These are phyloP conservation scores for Thereuonema tuberculata DNA, from an alignment of 1,140 invertebrate genomes.

Conservation along the genomic window DNA sequence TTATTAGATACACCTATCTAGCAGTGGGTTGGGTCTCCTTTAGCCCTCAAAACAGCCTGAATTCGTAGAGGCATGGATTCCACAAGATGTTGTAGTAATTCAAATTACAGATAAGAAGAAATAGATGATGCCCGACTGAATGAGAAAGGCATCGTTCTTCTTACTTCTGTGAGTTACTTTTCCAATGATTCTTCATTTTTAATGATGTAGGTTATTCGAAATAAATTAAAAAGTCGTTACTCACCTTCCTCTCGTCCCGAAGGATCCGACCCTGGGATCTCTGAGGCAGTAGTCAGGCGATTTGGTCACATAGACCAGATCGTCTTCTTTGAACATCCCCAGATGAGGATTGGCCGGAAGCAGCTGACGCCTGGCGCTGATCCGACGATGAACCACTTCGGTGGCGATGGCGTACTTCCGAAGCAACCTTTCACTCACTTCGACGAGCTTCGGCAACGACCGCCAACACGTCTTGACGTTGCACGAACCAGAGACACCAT, in stretches of 20 bases:
- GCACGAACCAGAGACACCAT: conserved; percentile 51
- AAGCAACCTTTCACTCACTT: conserved; percentile 32
- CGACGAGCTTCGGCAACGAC: conserved; percentile 36
- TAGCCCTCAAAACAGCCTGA: too few relatives aligned
- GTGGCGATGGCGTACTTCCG: conserved; percentile 22
- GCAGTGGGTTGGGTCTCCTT: too few relatives aligned
- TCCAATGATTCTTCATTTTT: too few relatives aligned
- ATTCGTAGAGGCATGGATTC: too few relatives aligned
- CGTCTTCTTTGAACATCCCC: conserved; percentile 25
- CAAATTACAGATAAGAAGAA: too few relatives aligned
- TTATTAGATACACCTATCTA: too few relatives aligned
- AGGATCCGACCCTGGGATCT: conserved; percentile 40
- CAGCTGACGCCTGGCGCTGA: conserved; percentile 13
- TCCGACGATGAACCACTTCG: conserved; percentile 18
- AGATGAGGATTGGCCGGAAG: conserved; percentile 16
- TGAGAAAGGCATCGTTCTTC: too few relatives aligned
- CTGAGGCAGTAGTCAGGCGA: conserved; percentile 41
- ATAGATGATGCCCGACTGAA: too few relatives aligned
- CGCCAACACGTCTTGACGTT: conserved; percentile 50
- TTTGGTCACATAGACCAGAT: conserved; percentile 37
- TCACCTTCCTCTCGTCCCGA: conserved; percentile 48
- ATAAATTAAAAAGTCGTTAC: conserved; percentile 4
- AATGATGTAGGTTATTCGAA: too few relatives aligned
- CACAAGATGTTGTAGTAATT: too few relatives aligned
- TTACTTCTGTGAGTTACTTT: too few relatives aligned